Evolutionary conservation across 2,113 vertebrate genomes (phyloP).

Genomic region (Micronycteris hirsuta): DNA sequence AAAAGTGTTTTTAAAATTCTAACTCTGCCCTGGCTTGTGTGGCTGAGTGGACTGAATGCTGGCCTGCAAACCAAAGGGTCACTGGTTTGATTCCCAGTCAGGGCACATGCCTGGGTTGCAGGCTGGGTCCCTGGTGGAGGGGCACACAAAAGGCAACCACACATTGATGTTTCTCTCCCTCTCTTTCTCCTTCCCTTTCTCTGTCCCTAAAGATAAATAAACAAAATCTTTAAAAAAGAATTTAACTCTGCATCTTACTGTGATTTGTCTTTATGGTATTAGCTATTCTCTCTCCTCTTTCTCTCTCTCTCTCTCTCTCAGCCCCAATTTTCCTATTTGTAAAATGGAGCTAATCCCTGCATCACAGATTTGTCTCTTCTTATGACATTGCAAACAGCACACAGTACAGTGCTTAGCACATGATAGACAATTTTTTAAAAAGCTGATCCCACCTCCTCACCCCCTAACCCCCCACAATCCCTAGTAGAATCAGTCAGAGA

Average conservation of each 20-base stretch:
- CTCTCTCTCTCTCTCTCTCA: not conserved
- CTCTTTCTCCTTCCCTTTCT: too few relatives aligned
- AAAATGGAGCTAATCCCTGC: not conserved
- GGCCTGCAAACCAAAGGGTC: too few relatives aligned
- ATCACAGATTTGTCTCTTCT: not conserved
- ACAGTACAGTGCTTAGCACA: not conserved
- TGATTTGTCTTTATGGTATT: not conserved
- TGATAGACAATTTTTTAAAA: not conserved
- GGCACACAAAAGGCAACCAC: too few relatives aligned
- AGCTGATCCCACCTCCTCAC: not conserved
- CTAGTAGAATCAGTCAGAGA: not conserved
- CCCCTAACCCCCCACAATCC: not conserved
- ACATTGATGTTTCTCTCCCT: too few relatives aligned
- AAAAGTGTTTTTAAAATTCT: not conserved
- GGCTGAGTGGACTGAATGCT: too few relatives aligned
- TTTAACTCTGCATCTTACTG: not conserved
- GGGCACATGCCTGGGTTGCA: too few relatives aligned
- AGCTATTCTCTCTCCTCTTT: not conserved
- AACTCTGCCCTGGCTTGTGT: not conserved
- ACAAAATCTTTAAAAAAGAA: too few relatives aligned
- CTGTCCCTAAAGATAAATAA: too few relatives aligned
- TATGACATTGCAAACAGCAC: not conserved
- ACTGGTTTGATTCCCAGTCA: too few relatives aligned
- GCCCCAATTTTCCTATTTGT: not conserved
- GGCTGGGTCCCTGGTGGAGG: too few relatives aligned